Evolutionary conservation across 2,888 invertebrate genomes (phyloP).

Genomic region (Sminthurides aquaticus): DNA sequence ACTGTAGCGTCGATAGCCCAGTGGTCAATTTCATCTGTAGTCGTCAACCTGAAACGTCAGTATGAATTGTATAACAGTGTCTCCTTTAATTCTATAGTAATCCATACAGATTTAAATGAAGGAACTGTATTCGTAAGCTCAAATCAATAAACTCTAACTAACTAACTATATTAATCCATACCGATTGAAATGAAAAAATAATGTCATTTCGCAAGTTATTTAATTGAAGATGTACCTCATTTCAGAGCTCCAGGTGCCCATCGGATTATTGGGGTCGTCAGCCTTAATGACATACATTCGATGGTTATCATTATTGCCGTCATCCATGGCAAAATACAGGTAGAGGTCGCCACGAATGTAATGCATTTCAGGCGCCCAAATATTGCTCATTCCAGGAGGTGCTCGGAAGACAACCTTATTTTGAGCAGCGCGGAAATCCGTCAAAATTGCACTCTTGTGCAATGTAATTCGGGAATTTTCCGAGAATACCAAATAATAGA

Average conservation of each 20-base stretch:
- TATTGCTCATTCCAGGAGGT: constrained; percentile 26
- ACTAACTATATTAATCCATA: too few species aligned
- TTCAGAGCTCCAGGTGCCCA: constrained; percentile 31
- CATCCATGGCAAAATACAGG: constrained; percentile 41
- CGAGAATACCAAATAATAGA: constrained; percentile 13
- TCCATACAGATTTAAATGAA: too few species aligned
- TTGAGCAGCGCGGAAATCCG: constrained; percentile 33
- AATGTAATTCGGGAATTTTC: constrained; percentile 9
- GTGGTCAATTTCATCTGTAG: constrained; percentile 22
- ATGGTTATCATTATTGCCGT: constrained; percentile 33
- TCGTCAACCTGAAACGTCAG: constrained; percentile 22
- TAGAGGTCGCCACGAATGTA: constrained; percentile 30
- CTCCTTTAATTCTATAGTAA: too few species aligned
- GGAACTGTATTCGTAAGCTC: too few species aligned
- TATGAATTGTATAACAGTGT: too few species aligned
- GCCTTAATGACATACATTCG: constrained; percentile 40
- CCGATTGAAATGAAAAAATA: too few species aligned
- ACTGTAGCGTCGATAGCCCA: constrained; percentile 37
- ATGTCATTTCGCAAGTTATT: too few species aligned
- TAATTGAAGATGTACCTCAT: constrained; percentile 18
- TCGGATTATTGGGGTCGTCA: constrained; percentile 26
- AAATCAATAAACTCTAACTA: too few species aligned
- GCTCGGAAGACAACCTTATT: constrained; percentile 25
- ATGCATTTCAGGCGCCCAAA: constrained; percentile 41
- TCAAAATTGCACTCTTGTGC: constrained; percentile 27